These are phyloP conservation scores for Echinarachnius parma DNA, from an alignment of 53 echinoderm and acorn worm species.

Conservation along the genomic window DNA sequence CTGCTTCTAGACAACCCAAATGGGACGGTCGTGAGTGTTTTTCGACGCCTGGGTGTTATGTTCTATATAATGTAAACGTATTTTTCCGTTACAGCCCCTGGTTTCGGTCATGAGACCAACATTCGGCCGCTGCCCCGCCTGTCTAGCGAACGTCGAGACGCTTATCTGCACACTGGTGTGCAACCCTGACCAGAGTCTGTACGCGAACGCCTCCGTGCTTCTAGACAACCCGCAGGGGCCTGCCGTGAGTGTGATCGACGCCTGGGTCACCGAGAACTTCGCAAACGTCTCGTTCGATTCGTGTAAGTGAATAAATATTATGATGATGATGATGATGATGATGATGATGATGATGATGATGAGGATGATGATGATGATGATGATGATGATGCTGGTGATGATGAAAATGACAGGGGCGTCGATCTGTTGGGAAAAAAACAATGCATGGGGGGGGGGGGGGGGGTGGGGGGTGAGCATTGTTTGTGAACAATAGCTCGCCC, in stretches of 20 bases:
- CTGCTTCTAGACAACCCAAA: neutral
- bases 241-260: neutral
- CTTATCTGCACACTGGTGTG: slow-evolving; percentile 25
- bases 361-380: neutral
- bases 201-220: slow-evolving; percentile 8
- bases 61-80: too few species aligned
- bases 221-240: neutral
- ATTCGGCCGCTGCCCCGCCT: slow-evolving; percentile 41
- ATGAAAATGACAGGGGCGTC: neutral
- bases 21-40: neutral
- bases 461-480: too few species aligned
- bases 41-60: slow-evolving; percentile 21
- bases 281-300: slow-evolving; percentile 27
- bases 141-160: slow-evolving; percentile 13
- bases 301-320: slow-evolving; percentile 11
- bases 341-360: slow-evolving; percentile 1
- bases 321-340: slow-evolving; percentile 2
- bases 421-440: too few species aligned
- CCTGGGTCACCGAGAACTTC: slow-evolving; percentile 13
- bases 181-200: slow-evolving; percentile 27
- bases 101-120: slow-evolving; percentile 16
- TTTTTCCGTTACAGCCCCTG: slow-evolving; percentile 4
- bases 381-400: neutral
- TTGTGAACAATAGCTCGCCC: too few species aligned
- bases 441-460: too few species aligned